Base-by-base conservation (phyloP, 2,888 invertebrate genomes). In the Junonia oenone region DNA sequence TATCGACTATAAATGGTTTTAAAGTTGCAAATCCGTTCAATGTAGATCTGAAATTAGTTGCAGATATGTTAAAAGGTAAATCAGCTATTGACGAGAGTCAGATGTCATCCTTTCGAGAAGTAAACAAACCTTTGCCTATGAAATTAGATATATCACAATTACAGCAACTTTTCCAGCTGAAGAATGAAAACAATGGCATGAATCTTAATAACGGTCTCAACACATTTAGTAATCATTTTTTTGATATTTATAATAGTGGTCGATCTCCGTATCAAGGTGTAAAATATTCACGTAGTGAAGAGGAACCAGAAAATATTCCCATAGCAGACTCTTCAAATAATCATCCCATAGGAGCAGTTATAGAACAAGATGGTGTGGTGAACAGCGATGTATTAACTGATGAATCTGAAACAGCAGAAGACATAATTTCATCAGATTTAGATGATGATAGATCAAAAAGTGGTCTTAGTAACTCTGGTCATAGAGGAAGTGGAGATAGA, bases 21-120 rank as follows among this genome's bases (percentile, higher is more conserved):
- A 84, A 85, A 76, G 84, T 91, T n/a, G 83, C 83, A 1, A 91
- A 91, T 63, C 91, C 91, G 11, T 91, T 83, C 56, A 91, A 91
- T 64, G 76, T 91, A 8, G 91, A 91, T 66, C 67, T 91, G 2
- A 89, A 87, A 70, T 65, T 90, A 38, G 85, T 90, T 1, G 82
- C 88, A 26, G 90, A 91, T 52, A 83, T 90, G 77, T 71, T 91
- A 48, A 90, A 83, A 73, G 87, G 88, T 15, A 90, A 87, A 68
- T 63, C 80, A 26, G 59, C 73, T 1, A 53, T 78, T 31, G 90
- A 89, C 45, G 84, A 89, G 35, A 69, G 77, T 1, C 83, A 81
- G 58, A 65, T 85, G 54, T 63, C 78, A 58, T 60, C 76, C 14
- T 54, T 86, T 38, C 73, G 81, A 61, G 82, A 76, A 55, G 76